Conservation (phyloP, 1,140 invertebrate genomes). For the Aphaenogaster rudis region DNA sequence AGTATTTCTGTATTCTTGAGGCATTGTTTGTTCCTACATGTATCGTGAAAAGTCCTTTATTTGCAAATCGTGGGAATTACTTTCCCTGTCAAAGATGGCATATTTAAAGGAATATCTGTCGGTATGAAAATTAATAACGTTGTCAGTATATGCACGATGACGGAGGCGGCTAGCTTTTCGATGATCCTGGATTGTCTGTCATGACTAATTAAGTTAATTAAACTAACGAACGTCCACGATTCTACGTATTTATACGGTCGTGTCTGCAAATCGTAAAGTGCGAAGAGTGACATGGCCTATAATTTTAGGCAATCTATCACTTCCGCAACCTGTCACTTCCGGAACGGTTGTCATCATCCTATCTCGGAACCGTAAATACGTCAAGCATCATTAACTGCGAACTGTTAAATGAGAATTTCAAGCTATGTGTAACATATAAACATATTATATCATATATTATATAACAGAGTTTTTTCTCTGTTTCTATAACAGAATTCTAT, state of each 20-base stretch:
- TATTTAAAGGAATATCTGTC: not conserved
- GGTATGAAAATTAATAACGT: conserved; percentile 1
- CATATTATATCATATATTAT: not conserved
- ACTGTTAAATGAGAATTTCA: conserved; percentile 6
- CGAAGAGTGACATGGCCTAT: not conserved
- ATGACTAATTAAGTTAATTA: conserved; percentile 18
- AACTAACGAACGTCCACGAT: not conserved
- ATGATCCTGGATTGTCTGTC: not conserved
- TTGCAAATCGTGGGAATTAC: not conserved
- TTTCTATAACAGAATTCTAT: not conserved
- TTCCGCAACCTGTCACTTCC: not conserved
- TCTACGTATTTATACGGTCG: not conserved
- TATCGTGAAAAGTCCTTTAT: not conserved
- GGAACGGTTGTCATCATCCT: not conserved
- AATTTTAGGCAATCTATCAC: conserved; percentile 9
- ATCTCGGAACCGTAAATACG: not conserved
- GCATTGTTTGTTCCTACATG: not conserved
- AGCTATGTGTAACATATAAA: not conserved
- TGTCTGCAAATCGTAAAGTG: not conserved
- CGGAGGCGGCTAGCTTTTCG: not conserved
- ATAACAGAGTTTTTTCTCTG: not conserved
- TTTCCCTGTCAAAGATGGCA: not conserved
- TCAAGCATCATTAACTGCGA: not conserved
- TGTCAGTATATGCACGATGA: too few relatives aligned
- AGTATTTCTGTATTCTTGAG: not conserved